Conservation (phyloP, 1,140 invertebrate species). For the Gryllus bimaculatus region DNA sequence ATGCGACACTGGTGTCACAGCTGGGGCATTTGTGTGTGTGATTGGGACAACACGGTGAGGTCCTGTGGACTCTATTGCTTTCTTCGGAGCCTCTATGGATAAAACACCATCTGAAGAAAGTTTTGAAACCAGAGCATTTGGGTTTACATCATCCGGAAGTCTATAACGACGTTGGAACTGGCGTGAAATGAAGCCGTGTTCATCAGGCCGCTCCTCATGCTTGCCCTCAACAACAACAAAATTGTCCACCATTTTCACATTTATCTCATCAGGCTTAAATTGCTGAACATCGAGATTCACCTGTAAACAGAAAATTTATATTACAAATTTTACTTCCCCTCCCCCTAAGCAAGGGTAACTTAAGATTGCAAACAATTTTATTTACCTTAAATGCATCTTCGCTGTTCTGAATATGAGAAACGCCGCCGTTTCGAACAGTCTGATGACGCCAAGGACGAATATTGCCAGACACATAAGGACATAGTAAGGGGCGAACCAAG, state of each 20-base stretch:
- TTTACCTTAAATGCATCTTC: slow-evolving; percentile 25
- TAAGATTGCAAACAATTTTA: neutral
- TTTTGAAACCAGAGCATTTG: slow-evolving; percentile 46
- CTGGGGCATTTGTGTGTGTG: slow-evolving; percentile 28
- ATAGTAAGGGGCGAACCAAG: slow-evolving; percentile 26
- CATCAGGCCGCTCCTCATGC: slow-evolving; percentile 54
- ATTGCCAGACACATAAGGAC: slow-evolving; percentile 22
- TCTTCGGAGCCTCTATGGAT: slow-evolving; percentile 47
- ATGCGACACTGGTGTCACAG: neutral
- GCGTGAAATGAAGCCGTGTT: slow-evolving; percentile 50
- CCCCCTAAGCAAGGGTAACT: neutral
- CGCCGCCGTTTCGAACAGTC: slow-evolving; percentile 21
- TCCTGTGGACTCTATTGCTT: slow-evolving; percentile 11
- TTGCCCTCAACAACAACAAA: slow-evolving; percentile 56
- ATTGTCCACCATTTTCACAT: slow-evolving; percentile 60
- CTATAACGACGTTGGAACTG: slow-evolving; percentile 56
- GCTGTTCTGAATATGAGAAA: slow-evolving; percentile 20
- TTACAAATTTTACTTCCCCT: no score
- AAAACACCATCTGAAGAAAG: slow-evolving; percentile 53
- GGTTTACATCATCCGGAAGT: slow-evolving; percentile 49
- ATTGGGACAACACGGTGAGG: slow-evolving; percentile 32
- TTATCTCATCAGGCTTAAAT: slow-evolving; percentile 70
- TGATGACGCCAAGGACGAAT: slow-evolving; percentile 24
- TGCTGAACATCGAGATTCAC: slow-evolving; percentile 62
- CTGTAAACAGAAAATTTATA: slow-evolving; percentile 26